Evolutionary conservation across 2,113 vertebrate genomes (phyloP).

Genomic region (Carollia perspicillata): DNA sequence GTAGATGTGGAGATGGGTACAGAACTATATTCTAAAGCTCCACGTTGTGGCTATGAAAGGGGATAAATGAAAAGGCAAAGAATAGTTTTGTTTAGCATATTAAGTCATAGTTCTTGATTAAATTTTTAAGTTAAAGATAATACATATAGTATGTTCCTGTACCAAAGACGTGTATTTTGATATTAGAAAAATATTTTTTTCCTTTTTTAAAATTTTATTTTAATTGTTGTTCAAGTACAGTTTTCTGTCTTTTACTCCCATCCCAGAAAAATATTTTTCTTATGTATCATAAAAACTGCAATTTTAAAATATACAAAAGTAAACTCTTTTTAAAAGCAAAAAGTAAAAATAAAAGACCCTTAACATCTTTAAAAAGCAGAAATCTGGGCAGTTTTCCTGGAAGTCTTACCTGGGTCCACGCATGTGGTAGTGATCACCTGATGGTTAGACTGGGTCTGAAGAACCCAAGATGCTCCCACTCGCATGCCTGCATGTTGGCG

Average conservation of each 20-base stretch:
- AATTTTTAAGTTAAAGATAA: neutral
- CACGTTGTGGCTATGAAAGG: neutral
- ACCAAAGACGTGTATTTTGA: constrained; percentile 41
- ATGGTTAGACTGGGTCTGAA: neutral
- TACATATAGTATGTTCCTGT: neutral
- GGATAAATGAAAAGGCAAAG: constrained; percentile 9
- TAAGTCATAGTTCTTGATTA: constrained; percentile 19
- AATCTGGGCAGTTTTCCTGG: neutral
- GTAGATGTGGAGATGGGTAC: neutral
- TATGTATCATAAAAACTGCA: neutral
- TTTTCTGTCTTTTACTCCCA: too few species aligned
- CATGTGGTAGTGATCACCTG: neutral
- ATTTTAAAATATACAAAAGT: constrained; percentile 32
- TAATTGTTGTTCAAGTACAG: too few species aligned
- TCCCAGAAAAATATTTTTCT: neutral
- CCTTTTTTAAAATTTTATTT: neutral
- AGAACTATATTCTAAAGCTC: neutral
- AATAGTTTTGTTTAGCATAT: constrained; percentile 22
- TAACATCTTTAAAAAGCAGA: neutral
- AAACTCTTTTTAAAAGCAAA: constrained; percentile 14
- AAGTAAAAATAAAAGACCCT: neutral
- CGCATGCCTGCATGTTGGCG: neutral
- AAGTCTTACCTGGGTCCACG: neutral
- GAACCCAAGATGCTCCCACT: neutral
- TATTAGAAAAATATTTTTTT: constrained; percentile 51